These are phyloP conservation scores for Lasioglossum morio DNA, from an alignment of 2,888 invertebrate genomes.

Conservation along the genomic window DNA sequence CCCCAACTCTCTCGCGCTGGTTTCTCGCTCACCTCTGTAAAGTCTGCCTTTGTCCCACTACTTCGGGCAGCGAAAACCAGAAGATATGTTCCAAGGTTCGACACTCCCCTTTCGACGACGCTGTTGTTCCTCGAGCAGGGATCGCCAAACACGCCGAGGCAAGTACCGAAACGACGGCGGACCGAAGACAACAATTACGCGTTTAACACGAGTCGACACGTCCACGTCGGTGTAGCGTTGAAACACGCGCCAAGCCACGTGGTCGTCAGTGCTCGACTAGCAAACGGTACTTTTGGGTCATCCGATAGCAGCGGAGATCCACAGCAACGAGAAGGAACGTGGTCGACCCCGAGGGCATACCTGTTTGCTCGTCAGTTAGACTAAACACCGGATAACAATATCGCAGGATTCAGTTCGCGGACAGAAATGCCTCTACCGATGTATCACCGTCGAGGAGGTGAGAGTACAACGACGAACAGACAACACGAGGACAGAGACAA, in stretches of 20 bases:
- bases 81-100: slow-evolving; percentile 57
- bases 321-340: slow-evolving; percentile 4
- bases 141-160: slow-evolving; percentile 17
- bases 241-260: slow-evolving; percentile 60
- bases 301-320: slow-evolving; percentile 40
- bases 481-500: slow-evolving; percentile 29
- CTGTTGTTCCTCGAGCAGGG: slow-evolving; percentile 28
- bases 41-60: slow-evolving; percentile 45
- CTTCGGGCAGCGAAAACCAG: slow-evolving; percentile 45
- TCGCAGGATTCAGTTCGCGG: neutral
- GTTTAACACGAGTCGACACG: neutral
- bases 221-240: slow-evolving; percentile 20
- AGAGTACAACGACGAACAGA: neutral
- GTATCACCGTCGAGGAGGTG: neutral
- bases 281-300: slow-evolving; percentile 59
- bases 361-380: slow-evolving; percentile 26
- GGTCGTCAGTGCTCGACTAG: slow-evolving; percentile 45
- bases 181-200: neutral
- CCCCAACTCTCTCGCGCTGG: slow-evolving; percentile 31
- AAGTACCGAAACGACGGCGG: neutral
- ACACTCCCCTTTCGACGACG: slow-evolving; percentile 43
- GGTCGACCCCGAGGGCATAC: slow-evolving; percentile 46
- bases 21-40: slow-evolving; percentile 58
- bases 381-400: slow-evolving; percentile 19
- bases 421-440: neutral